Evolutionary conservation across 2,113 vertebrate genomes (phyloP).

Genomic region (Polypterus bichir): DNA sequence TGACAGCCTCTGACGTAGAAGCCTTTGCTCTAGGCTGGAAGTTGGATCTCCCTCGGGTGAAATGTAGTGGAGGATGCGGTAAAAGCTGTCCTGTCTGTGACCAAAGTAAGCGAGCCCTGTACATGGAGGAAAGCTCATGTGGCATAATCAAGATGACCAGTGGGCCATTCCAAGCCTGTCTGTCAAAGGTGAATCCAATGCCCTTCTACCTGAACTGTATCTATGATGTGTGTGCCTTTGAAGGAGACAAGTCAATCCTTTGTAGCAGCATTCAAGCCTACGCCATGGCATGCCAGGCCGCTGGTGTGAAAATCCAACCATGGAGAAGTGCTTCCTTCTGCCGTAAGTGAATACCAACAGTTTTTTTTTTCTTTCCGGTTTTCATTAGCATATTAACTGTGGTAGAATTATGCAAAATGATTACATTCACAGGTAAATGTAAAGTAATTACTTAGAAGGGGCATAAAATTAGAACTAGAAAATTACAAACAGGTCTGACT

Average conservation of each 20-base stretch:
- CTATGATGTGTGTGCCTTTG: slow-evolving; percentile 16
- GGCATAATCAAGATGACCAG: slow-evolving; percentile 20
- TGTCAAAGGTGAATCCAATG: slow-evolving; percentile 11
- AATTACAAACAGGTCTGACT: too few relatives aligned
- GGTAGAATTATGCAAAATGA: too few relatives aligned
- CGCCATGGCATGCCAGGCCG: slow-evolving; percentile 36
- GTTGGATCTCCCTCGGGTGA: background rate
- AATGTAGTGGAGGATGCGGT: slow-evolving; percentile 19
- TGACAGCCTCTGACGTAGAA: background rate
- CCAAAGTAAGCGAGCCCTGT: background rate
- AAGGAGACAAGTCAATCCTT: slow-evolving; percentile 16
- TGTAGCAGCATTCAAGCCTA: slow-evolving; percentile 49
- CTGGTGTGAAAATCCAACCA: slow-evolving; percentile 6
- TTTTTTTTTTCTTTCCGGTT: too few relatives aligned
- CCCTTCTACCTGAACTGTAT: slow-evolving; percentile 26
- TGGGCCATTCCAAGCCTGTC: slow-evolving; percentile 32
- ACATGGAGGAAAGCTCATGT: slow-evolving; percentile 5
- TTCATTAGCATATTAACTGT: too few relatives aligned
- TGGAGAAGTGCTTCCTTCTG: slow-evolving; percentile 53
- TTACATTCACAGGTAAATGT: too few relatives aligned
- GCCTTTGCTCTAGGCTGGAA: slow-evolving; percentile 27
- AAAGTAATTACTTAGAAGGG: too few relatives aligned
- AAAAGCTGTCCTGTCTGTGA: slow-evolving; percentile 12
- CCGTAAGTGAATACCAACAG: slow-evolving; percentile 49
- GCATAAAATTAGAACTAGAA: too few relatives aligned